Conservation (phyloP, 2,888 invertebrate species). For the Drosophila macrospina region DNA sequence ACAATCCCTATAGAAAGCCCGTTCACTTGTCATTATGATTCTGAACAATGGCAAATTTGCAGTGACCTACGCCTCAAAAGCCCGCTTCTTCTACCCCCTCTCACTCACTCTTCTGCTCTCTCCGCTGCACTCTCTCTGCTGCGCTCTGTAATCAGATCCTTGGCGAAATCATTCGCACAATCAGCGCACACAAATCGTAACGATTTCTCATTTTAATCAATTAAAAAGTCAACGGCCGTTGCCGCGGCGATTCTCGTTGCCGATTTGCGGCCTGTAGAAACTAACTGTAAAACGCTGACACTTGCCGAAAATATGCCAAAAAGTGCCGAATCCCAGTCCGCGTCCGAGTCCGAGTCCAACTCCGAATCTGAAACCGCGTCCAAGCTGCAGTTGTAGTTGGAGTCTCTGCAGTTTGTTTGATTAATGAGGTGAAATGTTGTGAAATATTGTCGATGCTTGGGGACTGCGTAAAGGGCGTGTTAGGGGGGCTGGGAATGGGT, state of each 20-base stretch:
- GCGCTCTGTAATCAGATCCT: slow-evolving; percentile 82
- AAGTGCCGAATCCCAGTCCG: slow-evolving; percentile 26
- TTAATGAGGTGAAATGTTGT: slow-evolving; percentile 85
- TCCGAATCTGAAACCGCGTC: too few relatives aligned
- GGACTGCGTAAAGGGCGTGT: slow-evolving; percentile 2
- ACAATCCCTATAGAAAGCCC: slow-evolving; percentile 36
- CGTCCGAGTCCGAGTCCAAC: slow-evolving; percentile 10
- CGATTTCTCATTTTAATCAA: slow-evolving; percentile 85
- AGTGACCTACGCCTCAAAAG: slow-evolving; percentile 38
- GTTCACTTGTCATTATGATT: slow-evolving; percentile 75
- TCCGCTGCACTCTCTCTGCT: background rate
- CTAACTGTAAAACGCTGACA: slow-evolving; percentile 75
- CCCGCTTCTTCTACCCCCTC: background rate
- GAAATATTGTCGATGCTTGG: slow-evolving; percentile 75
- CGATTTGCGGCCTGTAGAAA: slow-evolving; percentile 25
- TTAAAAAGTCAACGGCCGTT: slow-evolving; percentile 77
- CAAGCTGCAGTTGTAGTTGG: slow-evolving; percentile 15
- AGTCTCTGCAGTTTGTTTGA: slow-evolving; percentile 75
- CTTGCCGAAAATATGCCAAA: slow-evolving; percentile 75
- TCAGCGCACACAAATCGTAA: slow-evolving; percentile 83
- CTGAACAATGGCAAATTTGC: slow-evolving; percentile 81
- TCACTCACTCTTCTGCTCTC: background rate
- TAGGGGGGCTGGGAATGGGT: too few relatives aligned
- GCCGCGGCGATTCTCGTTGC: slow-evolving; percentile 41
- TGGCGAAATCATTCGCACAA: slow-evolving; percentile 67